These are phyloP conservation scores for Isichthys henryi DNA, from an alignment of 2,113 vertebrate species.

Conservation along the genomic window DNA sequence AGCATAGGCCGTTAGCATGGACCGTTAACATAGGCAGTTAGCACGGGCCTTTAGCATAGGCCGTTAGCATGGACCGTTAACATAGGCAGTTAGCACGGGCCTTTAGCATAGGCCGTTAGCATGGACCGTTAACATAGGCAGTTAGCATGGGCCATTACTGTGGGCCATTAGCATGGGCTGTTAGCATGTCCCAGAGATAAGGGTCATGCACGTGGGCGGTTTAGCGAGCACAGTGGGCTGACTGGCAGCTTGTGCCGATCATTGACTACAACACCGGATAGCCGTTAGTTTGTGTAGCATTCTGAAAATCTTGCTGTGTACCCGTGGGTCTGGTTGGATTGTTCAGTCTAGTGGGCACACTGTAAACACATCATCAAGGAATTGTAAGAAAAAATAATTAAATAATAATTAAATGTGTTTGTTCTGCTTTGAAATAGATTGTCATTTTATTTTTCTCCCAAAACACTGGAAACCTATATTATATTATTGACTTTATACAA, in stretches of 20 bases:
- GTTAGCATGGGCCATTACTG: not conserved
- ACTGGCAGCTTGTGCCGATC: not conserved
- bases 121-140: not conserved
- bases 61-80: not conserved
- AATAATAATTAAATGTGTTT: slow-evolving; percentile 25
- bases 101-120: not conserved
- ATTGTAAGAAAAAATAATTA: not conserved
- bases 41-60: not conserved
- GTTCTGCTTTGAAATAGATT: slow-evolving; percentile 43
- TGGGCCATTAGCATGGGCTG: not conserved
- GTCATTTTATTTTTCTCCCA: slow-evolving; percentile 39
- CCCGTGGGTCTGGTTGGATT: slow-evolving; percentile 4
- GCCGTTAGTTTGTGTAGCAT: not conserved
- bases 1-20: too few relatives aligned
- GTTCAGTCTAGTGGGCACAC: slow-evolving; percentile 42
- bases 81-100: not conserved
- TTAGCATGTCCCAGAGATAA: not conserved
- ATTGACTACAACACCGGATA: not conserved
- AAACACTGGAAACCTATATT: slow-evolving; percentile 66
- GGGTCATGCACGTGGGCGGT: not conserved
- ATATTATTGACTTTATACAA: slow-evolving; percentile 59
- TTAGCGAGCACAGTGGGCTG: not conserved
- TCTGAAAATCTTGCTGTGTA: not conserved
- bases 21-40: not conserved
- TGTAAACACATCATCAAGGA: slow-evolving; percentile 17